Conservation (phyloP, 2,113 vertebrate genomes). For the Pygoscelis adeliae region DNA sequence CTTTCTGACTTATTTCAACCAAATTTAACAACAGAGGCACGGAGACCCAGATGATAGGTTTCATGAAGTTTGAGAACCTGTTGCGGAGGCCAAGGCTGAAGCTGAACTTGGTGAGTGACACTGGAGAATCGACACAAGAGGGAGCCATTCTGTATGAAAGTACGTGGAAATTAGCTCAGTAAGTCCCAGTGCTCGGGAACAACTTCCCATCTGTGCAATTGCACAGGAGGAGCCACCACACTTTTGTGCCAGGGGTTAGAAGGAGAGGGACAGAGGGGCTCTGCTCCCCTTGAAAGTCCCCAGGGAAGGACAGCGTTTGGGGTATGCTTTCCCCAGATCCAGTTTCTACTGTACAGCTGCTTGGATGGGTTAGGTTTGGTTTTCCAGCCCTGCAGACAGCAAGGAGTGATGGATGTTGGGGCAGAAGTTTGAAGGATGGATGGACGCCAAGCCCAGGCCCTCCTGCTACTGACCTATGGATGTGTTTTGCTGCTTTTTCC, state of each 20-base stretch:
- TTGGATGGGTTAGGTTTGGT: not conserved
- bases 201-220: not conserved
- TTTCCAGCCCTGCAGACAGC: not conserved
- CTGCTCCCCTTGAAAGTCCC: not conserved
- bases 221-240: not conserved
- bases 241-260: not conserved
- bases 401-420: not conserved
- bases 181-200: not conserved
- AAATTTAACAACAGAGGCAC: not conserved
- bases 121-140: not conserved
- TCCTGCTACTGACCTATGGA: not conserved
- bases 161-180: not conserved
- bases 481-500: not conserved
- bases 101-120: not conserved
- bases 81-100: not conserved
- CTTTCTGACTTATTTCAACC: not conserved
- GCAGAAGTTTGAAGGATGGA: not conserved
- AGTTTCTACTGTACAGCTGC: not conserved
- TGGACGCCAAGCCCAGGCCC: not conserved
- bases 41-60: not conserved
- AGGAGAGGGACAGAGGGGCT: not conserved
- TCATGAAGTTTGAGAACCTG: not conserved
- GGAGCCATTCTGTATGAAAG: not conserved
- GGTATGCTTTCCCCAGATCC: too few relatives aligned
- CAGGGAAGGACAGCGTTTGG: not conserved